Evolutionary conservation across 2,113 vertebrate species (phyloP).

Genomic region (Hiodon alosoides): DNA sequence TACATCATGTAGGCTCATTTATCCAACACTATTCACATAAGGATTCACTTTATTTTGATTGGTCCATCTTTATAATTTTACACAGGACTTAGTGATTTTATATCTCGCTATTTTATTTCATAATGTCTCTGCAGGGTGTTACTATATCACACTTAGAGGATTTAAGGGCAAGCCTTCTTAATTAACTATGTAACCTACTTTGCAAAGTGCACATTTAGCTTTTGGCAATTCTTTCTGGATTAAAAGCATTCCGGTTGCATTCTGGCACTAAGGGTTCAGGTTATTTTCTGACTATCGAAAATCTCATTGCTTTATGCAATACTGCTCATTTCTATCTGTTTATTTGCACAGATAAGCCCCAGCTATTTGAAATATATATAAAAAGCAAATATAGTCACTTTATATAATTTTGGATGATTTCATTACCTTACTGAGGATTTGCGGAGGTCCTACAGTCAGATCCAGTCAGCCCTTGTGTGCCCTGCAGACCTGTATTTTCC

Average conservation of each 20-base stretch:
- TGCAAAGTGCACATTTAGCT: conserved; percentile 24
- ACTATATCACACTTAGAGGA: conserved; percentile 33
- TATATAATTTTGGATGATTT: background rate
- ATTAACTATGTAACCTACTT: conserved; percentile 37
- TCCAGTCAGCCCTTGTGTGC: background rate
- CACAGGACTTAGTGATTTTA: conserved; percentile 39
- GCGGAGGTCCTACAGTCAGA: background rate
- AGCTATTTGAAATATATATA: background rate
- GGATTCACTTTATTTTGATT: conserved; percentile 26
- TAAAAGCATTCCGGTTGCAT: conserved; percentile 5
- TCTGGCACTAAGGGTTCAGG: conserved; percentile 2
- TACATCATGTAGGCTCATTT: conserved; percentile 27
- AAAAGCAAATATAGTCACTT: background rate
- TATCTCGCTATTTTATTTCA: conserved; percentile 36
- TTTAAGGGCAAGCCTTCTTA: conserved; percentile 47
- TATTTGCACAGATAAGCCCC: background rate
- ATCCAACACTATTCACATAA: conserved; percentile 16
- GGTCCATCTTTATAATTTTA: conserved; percentile 32
- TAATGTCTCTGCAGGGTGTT: conserved; percentile 33
- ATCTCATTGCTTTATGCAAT: background rate
- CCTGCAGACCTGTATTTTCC: conserved; percentile 8
- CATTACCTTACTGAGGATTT: background rate
- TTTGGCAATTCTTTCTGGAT: conserved; percentile 11
- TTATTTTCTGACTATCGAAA: background rate
- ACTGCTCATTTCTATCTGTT: background rate